Evolutionary conservation across 1,140 invertebrate genomes (phyloP), one percentile per base, ranked within the genome.

Genomic region (Drosophila sucinea): DNA sequence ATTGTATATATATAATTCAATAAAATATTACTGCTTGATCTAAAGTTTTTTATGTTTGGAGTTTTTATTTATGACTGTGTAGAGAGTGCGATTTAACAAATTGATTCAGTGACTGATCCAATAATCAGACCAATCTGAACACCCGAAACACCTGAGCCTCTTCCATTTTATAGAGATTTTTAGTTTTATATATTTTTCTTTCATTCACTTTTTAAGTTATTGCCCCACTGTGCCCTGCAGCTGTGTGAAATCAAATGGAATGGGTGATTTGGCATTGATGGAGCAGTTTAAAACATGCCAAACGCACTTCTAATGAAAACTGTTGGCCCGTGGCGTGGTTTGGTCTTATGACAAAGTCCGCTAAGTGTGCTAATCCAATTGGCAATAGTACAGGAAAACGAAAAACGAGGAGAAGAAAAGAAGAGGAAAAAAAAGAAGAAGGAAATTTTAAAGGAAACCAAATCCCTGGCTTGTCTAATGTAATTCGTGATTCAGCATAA

Each of bases 401-500:
- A 47, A 55, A 38, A 54, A 41, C 47, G 55, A 61, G 44, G 65
- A 65, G 61, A 40, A 62, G 70, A 30, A 1, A 17, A 5, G 17
- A 44, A 17, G 2, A 44, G 3, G 6, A 5, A 51, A 10, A 27
- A 51, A 27, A 51, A 8, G 27, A 17, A 25, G 8, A n/a, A 51
- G 1, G 8, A 38, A 38, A 11, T 2, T 7, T 17, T 17, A 47
- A 25, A 51, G 44, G 23, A 51, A 51, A 65, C 38, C 57, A 69
- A 73, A 78, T 64, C 75, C 75, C 56, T 44, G 70, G 69, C 73
- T 80, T 70, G 67, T 78, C 85, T 89, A 89, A 89, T 89, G 84
- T 83, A 89, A 85, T 84, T 89, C 84, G 84, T 89, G 84, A 90
- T 90, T 89, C 84, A 89, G 84, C 84, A 89, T 89, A 89, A 89